These are phyloP conservation scores for Drosophila antonietae DNA, from an alignment of 2,888 invertebrate genomes.

Conservation along the genomic window DNA sequence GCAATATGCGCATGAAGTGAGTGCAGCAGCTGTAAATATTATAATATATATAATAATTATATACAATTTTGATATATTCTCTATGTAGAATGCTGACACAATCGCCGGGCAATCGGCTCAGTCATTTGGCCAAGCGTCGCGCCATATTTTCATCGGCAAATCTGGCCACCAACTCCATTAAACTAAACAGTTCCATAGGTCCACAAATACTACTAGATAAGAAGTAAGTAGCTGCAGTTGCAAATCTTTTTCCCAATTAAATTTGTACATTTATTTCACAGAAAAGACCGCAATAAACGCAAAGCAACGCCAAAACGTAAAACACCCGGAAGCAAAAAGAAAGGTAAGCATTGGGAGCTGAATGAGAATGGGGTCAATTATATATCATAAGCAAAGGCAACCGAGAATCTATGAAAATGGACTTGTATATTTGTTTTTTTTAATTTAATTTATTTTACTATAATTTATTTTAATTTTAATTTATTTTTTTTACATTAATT, in stretches of 20 bases:
- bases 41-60: background rate
- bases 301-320: conserved; percentile 85
- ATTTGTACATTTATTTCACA: conserved; percentile 31
- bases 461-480: too few species aligned
- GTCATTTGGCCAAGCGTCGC: conserved; percentile 90
- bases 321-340: conserved; percentile 86
- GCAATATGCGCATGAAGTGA: conserved; percentile 87
- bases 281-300: conserved; percentile 77
- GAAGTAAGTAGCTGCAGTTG: conserved; percentile 62
- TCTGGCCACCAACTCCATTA: conserved; percentile 85
- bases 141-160: conserved; percentile 91
- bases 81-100: conserved; percentile 84
- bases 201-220: conserved; percentile 82
- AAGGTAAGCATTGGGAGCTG: conserved; percentile 58
- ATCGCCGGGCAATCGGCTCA: conserved; percentile 91
- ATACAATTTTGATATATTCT: conserved; percentile 8
- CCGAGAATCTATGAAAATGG: background rate
- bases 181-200: conserved; percentile 73
- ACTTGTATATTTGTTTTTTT: too few species aligned
- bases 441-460: too few species aligned
- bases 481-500: too few species aligned
- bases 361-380: background rate
- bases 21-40: conserved; percentile 33
- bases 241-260: background rate
- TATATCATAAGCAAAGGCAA: background rate